phyloP scores from a whole-genome alignment of 35 echinoderm and acorn worm genomes.

The Lytechinus pictus region DNA sequence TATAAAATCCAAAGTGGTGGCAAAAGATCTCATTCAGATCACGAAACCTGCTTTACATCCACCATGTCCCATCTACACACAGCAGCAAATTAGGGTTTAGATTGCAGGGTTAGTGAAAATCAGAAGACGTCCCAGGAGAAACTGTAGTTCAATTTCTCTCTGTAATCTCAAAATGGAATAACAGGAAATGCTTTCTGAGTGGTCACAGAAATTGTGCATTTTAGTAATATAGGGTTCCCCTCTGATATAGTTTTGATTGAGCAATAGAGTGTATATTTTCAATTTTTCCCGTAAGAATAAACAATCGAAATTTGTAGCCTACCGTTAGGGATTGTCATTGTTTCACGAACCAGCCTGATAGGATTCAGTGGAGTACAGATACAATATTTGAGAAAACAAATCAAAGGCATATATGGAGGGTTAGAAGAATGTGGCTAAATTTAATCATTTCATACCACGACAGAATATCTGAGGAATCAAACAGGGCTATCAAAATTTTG shows the following conservation, averaged over 20 bases:
- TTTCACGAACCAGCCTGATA: too few species aligned
- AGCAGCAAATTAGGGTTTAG: background rate
- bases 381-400: too few species aligned
- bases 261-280: background rate
- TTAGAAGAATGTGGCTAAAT: too few species aligned
- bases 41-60: background rate
- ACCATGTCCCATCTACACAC: background rate
- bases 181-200: background rate
- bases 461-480: too few species aligned
- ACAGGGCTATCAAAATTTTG: too few species aligned
- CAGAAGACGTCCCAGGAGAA: background rate
- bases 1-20: background rate
- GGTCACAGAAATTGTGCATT: background rate
- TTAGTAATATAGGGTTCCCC: background rate
- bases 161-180: background rate
- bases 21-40: background rate
- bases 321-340: too few species aligned
- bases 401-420: too few species aligned
- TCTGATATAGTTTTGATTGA: background rate
- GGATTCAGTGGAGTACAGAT: too few species aligned
- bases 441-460: too few species aligned
- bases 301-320: too few species aligned
- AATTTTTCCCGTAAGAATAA: background rate
- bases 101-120: background rate
- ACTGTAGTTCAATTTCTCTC: background rate